Evolutionary conservation across 2,113 vertebrate species (phyloP).

Genomic region (Brachyhypopomus gauderio): DNA sequence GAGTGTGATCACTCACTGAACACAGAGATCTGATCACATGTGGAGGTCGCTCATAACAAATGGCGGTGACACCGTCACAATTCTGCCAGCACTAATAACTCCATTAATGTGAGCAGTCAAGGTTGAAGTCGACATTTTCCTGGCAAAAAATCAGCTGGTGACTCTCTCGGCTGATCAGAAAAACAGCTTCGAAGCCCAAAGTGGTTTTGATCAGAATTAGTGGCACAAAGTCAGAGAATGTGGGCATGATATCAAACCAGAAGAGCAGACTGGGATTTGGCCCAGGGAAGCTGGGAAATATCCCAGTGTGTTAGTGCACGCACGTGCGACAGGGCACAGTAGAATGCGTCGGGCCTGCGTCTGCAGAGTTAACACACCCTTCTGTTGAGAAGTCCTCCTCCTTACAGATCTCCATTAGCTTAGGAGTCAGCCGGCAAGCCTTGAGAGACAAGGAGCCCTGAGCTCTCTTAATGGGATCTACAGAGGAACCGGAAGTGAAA

Average conservation of each 20-base stretch:
- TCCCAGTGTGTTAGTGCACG: neutral
- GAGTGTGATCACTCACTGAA: neutral
- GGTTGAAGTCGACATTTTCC: slow-evolving; percentile 31
- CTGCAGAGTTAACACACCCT: slow-evolving; percentile 69
- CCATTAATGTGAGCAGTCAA: slow-evolving; percentile 42
- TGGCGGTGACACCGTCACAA: slow-evolving; percentile 16
- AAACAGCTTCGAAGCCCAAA: slow-evolving; percentile 2
- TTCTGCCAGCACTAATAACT: slow-evolving; percentile 34
- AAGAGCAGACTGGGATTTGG: neutral
- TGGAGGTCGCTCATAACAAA: neutral
- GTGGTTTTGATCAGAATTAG: slow-evolving; percentile 36
- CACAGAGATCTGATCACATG: neutral
- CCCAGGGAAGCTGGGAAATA: neutral
- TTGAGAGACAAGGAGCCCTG: slow-evolving; percentile 86
- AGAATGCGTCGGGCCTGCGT: neutral
- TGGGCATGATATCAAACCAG: slow-evolving; percentile 17
- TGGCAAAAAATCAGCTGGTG: neutral
- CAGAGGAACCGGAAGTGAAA: neutral
- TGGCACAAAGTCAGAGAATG: slow-evolving; percentile 21
- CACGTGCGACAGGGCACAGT: neutral
- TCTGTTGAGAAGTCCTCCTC: slow-evolving; percentile 90
- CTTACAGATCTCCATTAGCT: slow-evolving; percentile 90
- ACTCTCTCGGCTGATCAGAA: neutral
- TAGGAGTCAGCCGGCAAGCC: slow-evolving; percentile 86
- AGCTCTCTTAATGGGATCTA: slow-evolving; percentile 87